Percentiles rank a stretch among this genome's conserved stretches.
Evolutionary conservation across 1,140 invertebrate species (phyloP).

Genomic region (Sesamia nonagrioides): DNA sequence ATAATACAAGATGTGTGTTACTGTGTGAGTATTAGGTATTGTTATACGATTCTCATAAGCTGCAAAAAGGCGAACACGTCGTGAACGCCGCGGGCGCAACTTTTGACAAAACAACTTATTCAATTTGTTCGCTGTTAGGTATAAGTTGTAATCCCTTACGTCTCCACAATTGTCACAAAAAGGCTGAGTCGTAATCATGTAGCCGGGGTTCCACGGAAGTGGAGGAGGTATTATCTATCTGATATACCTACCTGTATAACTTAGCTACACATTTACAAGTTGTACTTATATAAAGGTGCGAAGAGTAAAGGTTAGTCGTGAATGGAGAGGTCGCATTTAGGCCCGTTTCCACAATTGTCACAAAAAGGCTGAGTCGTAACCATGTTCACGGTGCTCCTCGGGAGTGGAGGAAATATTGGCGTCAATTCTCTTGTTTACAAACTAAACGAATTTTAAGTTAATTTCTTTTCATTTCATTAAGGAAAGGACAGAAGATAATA

Average conservation of each 20-base stretch:
- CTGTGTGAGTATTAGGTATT: slow-evolving; percentile 69
- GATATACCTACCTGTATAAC: too few species aligned
- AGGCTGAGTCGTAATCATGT: slow-evolving; percentile 65
- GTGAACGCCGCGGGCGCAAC: slow-evolving; percentile 70
- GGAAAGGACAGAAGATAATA: too few species aligned
- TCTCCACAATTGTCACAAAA: slow-evolving; percentile 72
- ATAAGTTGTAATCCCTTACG: slow-evolving; percentile 70
- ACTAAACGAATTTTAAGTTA: too few species aligned
- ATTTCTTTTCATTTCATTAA: too few species aligned
- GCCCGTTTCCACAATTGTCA: slow-evolving; percentile 68
- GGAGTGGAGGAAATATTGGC: not conserved
- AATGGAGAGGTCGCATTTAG: too few species aligned
- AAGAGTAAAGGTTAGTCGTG: too few species aligned
- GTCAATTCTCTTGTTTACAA: too few species aligned
- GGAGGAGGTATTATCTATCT: not conserved
- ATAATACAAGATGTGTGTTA: slow-evolving; percentile 40
- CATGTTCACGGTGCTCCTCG: slow-evolving; percentile 39
- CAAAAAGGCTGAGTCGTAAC: slow-evolving; percentile 69
- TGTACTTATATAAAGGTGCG: too few species aligned
- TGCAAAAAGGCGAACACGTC: slow-evolving; percentile 77
- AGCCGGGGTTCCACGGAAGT: not conserved
- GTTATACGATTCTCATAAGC: slow-evolving; percentile 69
- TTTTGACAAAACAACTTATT: slow-evolving; percentile 69
- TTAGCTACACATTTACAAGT: too few species aligned
- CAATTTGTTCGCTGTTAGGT: slow-evolving; percentile 81